Evolutionary conservation across 2,113 vertebrate genomes (phyloP), one percentile per base, ranked within the genome.

Genomic region (Scophthalmus maximus): DNA sequence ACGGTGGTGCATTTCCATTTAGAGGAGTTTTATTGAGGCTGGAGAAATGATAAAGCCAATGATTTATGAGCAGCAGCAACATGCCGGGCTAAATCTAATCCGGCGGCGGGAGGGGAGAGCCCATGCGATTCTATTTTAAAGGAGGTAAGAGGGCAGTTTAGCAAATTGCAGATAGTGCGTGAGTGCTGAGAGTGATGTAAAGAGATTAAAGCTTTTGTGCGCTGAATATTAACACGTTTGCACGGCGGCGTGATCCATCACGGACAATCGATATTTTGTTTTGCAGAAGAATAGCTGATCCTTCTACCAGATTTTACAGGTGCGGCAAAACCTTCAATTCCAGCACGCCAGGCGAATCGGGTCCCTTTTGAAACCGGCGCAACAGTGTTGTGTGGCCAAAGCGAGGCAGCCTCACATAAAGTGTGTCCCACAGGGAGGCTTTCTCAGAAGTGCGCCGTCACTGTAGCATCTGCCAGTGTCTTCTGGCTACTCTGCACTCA

Each of bases 1-100:
- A 73, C 61, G 77, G 64, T 22, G 73, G 63, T 25, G 68, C 58
- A 88, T 91, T 92, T 91, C 85, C 89, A 91, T 93, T 89, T 90
- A 88, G 85, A 92, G 81, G 76, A 80, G 67, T 83, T 90, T 89
- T 86, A 82, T 68, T 81, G 78, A 71, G 50, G 79, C 62, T 29
- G 76, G 38, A 83, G 68, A 76, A 79, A 78, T 85, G 82, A 84
- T 88, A 87, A 85, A 85, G 73, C 44, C 7, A 63, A 69, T 91
- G 88, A 91, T 93, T 91, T 90, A 91, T 88, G 84, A 82, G 76
- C 2, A 1, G 47, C 50, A 65, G 70, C 40, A 9, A 71, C 63
- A 71, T 51, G 78, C 40, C 61, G 59, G 69, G 67, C 67, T 84
- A 75, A 88, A 88, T 78, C 52, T 80, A 73, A 87, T 85, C 67